phyloP scores from a whole-genome alignment of 2,797 vertebrate genomes.

The Coracias cyanogaster region DNA sequence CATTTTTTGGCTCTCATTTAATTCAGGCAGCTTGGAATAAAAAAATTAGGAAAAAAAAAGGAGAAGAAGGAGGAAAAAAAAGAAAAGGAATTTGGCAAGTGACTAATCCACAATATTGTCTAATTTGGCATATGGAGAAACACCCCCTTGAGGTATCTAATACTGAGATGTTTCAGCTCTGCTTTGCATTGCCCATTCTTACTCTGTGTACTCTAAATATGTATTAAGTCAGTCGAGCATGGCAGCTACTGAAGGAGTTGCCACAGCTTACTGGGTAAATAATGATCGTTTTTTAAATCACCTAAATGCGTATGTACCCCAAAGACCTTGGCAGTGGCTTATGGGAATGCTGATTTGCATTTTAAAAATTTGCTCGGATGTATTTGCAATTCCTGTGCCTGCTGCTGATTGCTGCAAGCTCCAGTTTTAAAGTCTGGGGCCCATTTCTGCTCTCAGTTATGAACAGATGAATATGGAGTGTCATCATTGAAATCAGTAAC shows the following conservation, averaged over 20 bases:
- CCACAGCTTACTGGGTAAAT: conserved; percentile 73
- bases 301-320: conserved; percentile 59
- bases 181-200: conserved; percentile 63
- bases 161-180: conserved; percentile 61
- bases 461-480: background rate
- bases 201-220: conserved; percentile 72
- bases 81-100: conserved; percentile 60
- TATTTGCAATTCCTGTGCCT: background rate
- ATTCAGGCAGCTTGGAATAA: conserved; percentile 45
- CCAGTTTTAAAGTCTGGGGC: background rate
- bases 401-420: background rate
- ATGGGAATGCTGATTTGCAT: conserved; percentile 67
- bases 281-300: conserved; percentile 67
- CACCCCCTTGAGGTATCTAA: conserved; percentile 45
- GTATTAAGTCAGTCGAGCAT: conserved; percentile 71
- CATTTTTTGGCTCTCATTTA: conserved; percentile 29
- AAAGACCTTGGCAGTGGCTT: conserved; percentile 47
- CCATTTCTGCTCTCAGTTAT: background rate
- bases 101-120: conserved; percentile 73
- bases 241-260: conserved; percentile 67
- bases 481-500: background rate
- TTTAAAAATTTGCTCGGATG: conserved; percentile 47
- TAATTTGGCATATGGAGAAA: conserved; percentile 68
- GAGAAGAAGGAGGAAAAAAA: background rate
- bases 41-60: background rate